Conservation (phyloP, 2,797 vertebrate genomes). For the Alauda arvensis region DNA sequence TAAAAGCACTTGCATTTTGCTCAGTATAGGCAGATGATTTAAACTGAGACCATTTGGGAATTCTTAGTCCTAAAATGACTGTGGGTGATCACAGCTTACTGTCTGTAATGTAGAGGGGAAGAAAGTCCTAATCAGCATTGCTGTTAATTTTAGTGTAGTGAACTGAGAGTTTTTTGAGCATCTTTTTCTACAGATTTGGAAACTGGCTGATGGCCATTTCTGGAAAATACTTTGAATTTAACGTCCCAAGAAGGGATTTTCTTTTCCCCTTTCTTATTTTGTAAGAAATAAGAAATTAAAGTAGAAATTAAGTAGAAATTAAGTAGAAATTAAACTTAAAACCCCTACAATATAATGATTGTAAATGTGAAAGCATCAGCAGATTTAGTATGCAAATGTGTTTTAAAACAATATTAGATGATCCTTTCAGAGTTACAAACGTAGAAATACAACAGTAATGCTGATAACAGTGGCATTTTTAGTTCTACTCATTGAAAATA, state of each 20-base stretch:
- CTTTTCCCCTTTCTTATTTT: not conserved
- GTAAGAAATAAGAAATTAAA: too few relatives aligned
- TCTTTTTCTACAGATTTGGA: not conserved
- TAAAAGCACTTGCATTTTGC: not conserved
- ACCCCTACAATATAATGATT: not conserved
- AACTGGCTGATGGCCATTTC: conserved; percentile 10
- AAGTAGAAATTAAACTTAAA: conserved; percentile 10
- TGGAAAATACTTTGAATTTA: not conserved
- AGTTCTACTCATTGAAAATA: not conserved
- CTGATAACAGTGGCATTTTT: not conserved
- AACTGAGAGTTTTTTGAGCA: conserved; percentile 13
- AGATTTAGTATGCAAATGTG: not conserved
- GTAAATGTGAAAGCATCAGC: not conserved
- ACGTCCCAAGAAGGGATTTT: not conserved
- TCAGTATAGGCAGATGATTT: conserved; percentile 14
- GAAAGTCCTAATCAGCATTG: not conserved
- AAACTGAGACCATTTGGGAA: not conserved
- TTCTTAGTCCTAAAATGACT: conserved; percentile 12
- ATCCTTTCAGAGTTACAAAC: not conserved
- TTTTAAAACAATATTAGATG: not conserved
- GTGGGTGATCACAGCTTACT: not conserved
- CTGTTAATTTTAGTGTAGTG: not conserved
- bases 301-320: too few relatives aligned
- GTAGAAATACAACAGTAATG: not conserved
- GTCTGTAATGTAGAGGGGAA: not conserved